Conservation (phyloP, 2,888 invertebrate species). For the Geotrupes spiniger region DNA sequence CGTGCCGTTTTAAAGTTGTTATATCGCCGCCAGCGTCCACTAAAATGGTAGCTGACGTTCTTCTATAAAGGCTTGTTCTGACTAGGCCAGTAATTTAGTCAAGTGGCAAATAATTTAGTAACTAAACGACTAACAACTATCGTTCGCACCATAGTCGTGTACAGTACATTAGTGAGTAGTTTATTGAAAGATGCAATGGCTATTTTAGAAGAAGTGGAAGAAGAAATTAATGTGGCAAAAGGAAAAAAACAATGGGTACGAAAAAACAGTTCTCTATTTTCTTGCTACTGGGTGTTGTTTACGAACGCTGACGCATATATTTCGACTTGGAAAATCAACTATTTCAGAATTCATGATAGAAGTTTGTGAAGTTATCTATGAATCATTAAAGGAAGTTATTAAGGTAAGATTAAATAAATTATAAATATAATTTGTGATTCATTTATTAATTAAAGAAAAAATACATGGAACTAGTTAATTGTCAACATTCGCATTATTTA, state of each 20-base stretch:
- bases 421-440: too few species aligned
- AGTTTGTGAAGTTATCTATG: conserved; percentile 31
- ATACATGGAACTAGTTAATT: too few species aligned
- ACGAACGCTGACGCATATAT: conserved; percentile 29
- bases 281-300: conserved; percentile 31
- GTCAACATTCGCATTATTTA: too few species aligned
- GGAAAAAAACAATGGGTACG: conserved; percentile 14
- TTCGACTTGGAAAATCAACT: conserved; percentile 30
- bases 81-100: too few species aligned
- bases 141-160: conserved; percentile 2
- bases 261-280: conserved; percentile 27
- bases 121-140: too few species aligned
- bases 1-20: too few species aligned
- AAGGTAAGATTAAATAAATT: conserved; percentile 25
- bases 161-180: conserved; percentile 6
- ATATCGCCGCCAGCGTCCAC: too few species aligned
- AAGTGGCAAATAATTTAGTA: too few species aligned
- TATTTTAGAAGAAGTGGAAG: conserved; percentile 9
- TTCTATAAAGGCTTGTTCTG: too few species aligned
- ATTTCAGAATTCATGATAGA: conserved; percentile 29
- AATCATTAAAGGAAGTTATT: conserved; percentile 27
- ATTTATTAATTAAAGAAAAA: too few species aligned
- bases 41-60: too few species aligned
- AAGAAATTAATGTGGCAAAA: conserved; percentile 1
- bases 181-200: not conserved